These are phyloP conservation scores for Dasyornis broadbenti DNA, from an alignment of 2,113 vertebrate genomes.

Conservation along the genomic window DNA sequence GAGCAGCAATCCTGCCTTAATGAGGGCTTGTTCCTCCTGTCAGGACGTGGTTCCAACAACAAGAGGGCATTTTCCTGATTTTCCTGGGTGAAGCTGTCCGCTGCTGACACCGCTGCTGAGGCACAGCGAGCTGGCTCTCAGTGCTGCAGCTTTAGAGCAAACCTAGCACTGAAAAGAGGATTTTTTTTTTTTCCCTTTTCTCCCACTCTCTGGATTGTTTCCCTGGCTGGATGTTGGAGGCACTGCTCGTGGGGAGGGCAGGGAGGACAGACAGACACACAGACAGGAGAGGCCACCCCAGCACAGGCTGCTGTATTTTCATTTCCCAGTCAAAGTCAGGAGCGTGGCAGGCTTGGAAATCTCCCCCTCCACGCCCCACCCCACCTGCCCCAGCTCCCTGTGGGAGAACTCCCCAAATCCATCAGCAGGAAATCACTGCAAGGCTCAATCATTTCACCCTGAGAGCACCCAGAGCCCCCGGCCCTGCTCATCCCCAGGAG, in stretches of 20 bases:
- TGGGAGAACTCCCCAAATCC: not conserved
- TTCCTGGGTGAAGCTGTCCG: not conserved
- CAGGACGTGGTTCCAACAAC: slow-evolving; percentile 24
- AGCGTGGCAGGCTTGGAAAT: not conserved
- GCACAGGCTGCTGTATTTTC: fast-evolving
- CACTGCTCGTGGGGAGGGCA: not conserved
- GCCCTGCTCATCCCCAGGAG: not conserved
- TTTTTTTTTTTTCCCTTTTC: not conserved
- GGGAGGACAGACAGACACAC: not conserved
- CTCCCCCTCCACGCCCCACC: fast-evolving
- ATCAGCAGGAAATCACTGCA: not conserved
- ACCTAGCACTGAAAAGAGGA: not conserved
- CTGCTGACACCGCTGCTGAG: slow-evolving; percentile 50
- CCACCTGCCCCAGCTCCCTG: not conserved
- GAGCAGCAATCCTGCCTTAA: slow-evolving; percentile 49
- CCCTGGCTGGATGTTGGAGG: not conserved
- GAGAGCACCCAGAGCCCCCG: not conserved
- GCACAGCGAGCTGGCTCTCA: slow-evolving; percentile 10
- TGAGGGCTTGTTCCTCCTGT: slow-evolving; percentile 42
- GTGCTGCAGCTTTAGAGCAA: not conserved
- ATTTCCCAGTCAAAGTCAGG: not conserved
- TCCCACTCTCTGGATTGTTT: not conserved
- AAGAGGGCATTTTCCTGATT: slow-evolving; percentile 15
- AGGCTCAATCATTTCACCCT: not conserved
- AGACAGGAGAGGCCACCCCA: not conserved